These are phyloP conservation scores for Cyclargus thomasi DNA, from an alignment of 1,140 invertebrate genomes.

Conservation along the genomic window DNA sequence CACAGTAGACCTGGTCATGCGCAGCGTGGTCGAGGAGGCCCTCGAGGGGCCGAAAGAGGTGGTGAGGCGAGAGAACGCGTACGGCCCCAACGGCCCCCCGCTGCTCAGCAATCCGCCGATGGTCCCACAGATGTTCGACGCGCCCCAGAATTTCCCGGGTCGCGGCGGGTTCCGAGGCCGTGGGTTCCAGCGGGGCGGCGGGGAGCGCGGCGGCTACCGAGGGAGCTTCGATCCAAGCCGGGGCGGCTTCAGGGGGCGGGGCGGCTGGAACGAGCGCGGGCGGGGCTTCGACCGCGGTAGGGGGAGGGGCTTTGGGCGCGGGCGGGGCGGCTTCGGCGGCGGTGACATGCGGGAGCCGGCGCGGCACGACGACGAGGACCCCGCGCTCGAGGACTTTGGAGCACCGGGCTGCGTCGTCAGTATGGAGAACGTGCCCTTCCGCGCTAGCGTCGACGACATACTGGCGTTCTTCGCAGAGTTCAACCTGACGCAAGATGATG, in stretches of 20 bases:
- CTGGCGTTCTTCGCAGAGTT: conserved; percentile 89
- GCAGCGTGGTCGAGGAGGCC: conserved; percentile 68
- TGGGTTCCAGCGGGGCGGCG: conserved; percentile 46
- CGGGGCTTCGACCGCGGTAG: conserved; percentile 38
- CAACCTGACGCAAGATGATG: conserved; percentile 82
- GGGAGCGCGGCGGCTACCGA: conserved; percentile 41
- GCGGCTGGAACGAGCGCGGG: conserved; percentile 36
- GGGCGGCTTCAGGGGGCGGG: conserved; percentile 45
- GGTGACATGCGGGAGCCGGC: conserved; percentile 35
- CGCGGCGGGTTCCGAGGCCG: conserved; percentile 54
- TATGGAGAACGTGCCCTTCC: conserved; percentile 90
- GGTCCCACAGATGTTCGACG: conserved; percentile 38
- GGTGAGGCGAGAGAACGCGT: conserved; percentile 22
- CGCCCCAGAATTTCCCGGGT: conserved; percentile 32
- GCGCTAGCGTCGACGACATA: conserved; percentile 90
- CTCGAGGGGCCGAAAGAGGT: conserved; percentile 50
- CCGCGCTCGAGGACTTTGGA: conserved; percentile 79
- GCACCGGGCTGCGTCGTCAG: conserved; percentile 88
- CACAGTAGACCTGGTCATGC: conserved; percentile 79
- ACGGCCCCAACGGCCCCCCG: conserved; percentile 37
- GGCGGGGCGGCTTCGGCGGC: conserved; percentile 42
- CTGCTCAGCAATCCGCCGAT: conserved; percentile 24
- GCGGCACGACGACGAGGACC: conserved; percentile 44
- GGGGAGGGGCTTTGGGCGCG: conserved; percentile 36
- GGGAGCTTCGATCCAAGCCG: conserved; percentile 44